Base-by-base conservation (phyloP, 2,113 vertebrate genomes). In the Dascyllus trimaculatus region DNA sequence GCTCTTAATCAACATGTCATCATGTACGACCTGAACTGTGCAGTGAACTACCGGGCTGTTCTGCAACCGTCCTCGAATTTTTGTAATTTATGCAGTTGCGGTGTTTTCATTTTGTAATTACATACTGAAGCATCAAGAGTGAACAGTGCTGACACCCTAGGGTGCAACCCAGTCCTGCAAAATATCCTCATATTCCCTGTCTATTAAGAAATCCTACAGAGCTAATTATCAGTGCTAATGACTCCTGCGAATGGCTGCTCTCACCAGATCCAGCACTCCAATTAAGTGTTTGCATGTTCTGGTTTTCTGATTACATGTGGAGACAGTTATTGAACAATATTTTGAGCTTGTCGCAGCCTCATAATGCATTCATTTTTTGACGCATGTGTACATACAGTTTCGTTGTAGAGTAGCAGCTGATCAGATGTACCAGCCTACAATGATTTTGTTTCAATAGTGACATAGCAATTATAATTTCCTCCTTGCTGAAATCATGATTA, bases 141-240 rank as follows among this genome's bases (percentile, higher is more conserved):
- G 51, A 74, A 61, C 64, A 83, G 51, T n/a, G 15, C 69, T 64
- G 75, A 71, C 80, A 81, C 76, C 61, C 76, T 43, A 59, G 73
- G 66, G 74, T 75, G 58, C 77, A 66, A n/a, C 24, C 29, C 32
- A 73, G 49, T 70, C 53, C 67, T 68, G 51, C 59, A 65, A 75
- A 77, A 79, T 69, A 84, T 61, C 49, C 58, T 76, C 71, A 49
- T 71, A 77, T 74, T 78, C 45, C 38, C 67, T 45, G 52, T 51
- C 59, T 52, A 22, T 79, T 81, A 73, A 66, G 56, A 77, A 49
- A 74, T 62, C 68, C 68, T 63, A 84, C 71, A 76, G 76, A 75
- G 69, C 54, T 73, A 75, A 85, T 83, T 87, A 85, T 81, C 80
- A 63, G 70, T 24, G 56, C 53, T 81, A 71, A 81, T 65, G 60